Evolutionary conservation across 1,140 invertebrate genomes (phyloP), one percentile per base, ranked within the genome.

Genomic region (Drosophila takahashii): DNA sequence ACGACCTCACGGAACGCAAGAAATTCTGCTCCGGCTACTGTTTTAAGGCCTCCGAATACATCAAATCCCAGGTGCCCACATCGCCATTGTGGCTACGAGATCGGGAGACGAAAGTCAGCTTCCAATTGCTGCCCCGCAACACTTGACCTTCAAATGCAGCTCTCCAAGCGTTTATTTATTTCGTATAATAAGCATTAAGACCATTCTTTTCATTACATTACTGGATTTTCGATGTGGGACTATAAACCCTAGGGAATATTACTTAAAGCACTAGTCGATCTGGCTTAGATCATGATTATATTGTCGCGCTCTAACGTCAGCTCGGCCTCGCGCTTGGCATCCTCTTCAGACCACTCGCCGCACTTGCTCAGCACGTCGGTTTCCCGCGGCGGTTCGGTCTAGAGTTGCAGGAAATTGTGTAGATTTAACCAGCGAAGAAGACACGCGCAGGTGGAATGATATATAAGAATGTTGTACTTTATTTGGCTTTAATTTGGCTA

Each of bases 71-170:
- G 93, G 94, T 98, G 79, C 93, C 95, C 11, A 95, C 95, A 0
- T 96, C 95, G 83, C 97, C 97, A 0, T 87, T 98, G 4, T 98
- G 97, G 97, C 90, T 96, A 10, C 94, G 97, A 67, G 95, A 96
- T 54, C 93, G 95, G 87, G 95, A 96, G 91, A 92, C 93, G 10
- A 94, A 94, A 73, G 94, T 95, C 7, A 92, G 92, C 34, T 96
- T 96, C 81, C 90, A 94, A 66, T 77, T 95, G 4, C 77, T 92
- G 22, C 36, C 64, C 13, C 47, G 57, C 53, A 26, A 52, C 22
- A 69, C 44, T 54, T 74, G 42, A 75, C 32, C 18, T 15, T 3
- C 4, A 3, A 29, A 44, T 34, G 44, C 36, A 64, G 45, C 54
- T 56, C 50, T 41, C 50, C 57, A 65, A 72, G 76, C 59, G 45